These are phyloP conservation scores for Lucifuga dentata DNA, from an alignment of 2,113 vertebrate species.

Conservation along the genomic window DNA sequence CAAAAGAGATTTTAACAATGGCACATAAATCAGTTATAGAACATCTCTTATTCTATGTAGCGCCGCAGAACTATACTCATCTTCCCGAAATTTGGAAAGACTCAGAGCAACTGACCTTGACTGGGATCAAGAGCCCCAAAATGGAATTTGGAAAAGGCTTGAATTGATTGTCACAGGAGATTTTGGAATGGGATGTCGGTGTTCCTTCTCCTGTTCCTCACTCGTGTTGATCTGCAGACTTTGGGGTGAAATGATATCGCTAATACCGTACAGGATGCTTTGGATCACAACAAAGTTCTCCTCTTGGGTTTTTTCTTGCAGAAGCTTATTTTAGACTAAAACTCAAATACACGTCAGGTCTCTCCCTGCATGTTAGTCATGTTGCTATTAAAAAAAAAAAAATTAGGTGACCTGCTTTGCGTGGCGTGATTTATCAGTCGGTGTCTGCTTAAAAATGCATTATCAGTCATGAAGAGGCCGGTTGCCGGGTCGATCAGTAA, in stretches of 20 bases:
- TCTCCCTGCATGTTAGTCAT: no score
- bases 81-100: slow-evolving; percentile 42
- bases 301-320: slow-evolving; percentile 6
- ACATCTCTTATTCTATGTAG: slow-evolving; percentile 38
- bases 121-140: slow-evolving; percentile 46
- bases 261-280: slow-evolving; percentile 21
- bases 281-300: slow-evolving; percentile 23
- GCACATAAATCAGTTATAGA: slow-evolving; percentile 71
- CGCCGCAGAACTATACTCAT: background rate
- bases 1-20: slow-evolving; percentile 73
- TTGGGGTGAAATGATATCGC: slow-evolving; percentile 34
- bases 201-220: slow-evolving; percentile 51
- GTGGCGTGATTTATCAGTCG: slow-evolving; percentile 19
- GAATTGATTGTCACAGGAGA: slow-evolving; percentile 73
- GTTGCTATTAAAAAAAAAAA: slow-evolving; percentile 31
- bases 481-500: slow-evolving; percentile 12
- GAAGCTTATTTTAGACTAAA: slow-evolving; percentile 5
- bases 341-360: slow-evolving; percentile 3
- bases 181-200: slow-evolving; percentile 57
- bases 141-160: slow-evolving; percentile 57
- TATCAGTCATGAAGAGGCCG: slow-evolving; percentile 14
- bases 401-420: slow-evolving; percentile 35
- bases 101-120: slow-evolving; percentile 51
- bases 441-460: slow-evolving; percentile 36
- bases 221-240: slow-evolving; percentile 34